Evolutionary conservation across 2,888 invertebrate species (phyloP).

Genomic region (Taphrorychus bicolor): DNA sequence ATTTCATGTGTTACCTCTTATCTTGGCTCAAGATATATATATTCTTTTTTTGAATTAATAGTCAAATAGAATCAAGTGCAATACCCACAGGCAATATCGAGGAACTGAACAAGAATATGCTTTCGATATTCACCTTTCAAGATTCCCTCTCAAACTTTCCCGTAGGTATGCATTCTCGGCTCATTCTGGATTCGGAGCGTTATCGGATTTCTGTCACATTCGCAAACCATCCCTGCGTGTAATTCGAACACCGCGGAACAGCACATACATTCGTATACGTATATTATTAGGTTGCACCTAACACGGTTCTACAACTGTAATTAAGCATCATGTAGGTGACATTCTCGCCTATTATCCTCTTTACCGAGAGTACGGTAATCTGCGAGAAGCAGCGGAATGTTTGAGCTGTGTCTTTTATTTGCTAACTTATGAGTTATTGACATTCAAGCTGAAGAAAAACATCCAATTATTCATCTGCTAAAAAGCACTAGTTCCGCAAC

Average conservation of each 20-base stretch:
- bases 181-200: constrained; percentile 9
- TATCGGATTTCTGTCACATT: constrained; percentile 19
- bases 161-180: constrained; percentile 3
- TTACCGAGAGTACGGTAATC: neutral
- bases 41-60: neutral
- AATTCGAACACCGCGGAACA: constrained; percentile 18
- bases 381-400: neutral
- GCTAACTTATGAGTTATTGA: neutral
- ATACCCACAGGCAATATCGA: neutral
- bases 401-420: neutral
- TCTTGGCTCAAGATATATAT: too few species aligned
- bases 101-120: neutral
- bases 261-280: neutral
- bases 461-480: too few species aligned
- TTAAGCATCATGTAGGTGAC: constrained; percentile 21
- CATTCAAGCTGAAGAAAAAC: too few species aligned
- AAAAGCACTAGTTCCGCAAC: too few species aligned
- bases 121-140: neutral
- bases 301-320: constrained; percentile 18
- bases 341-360: neutral
- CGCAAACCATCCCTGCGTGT: constrained; percentile 7
- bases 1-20: too few species aligned
- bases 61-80: neutral
- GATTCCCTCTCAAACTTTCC: neutral
- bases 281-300: constrained; percentile 19